These are phyloP conservation scores for Apodemia duryi DNA, from an alignment of 2,888 invertebrate genomes.

Conservation along the genomic window DNA sequence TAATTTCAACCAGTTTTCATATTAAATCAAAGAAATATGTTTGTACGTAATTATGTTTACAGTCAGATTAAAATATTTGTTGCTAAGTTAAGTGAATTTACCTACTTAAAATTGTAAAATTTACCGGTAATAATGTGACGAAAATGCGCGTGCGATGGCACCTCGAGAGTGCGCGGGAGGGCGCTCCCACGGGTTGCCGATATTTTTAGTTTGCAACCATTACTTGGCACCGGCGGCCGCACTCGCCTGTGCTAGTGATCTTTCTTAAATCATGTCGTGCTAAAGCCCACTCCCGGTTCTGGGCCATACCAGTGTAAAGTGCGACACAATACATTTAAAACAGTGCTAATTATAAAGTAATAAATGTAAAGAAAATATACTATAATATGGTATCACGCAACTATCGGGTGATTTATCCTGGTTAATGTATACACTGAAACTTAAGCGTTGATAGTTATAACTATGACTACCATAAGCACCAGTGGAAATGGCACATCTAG, in stretches of 20 bases:
- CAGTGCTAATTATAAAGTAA: slow-evolving; percentile 10
- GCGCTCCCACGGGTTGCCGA: slow-evolving; percentile 80
- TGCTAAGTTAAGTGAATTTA: slow-evolving; percentile 21
- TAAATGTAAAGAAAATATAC: slow-evolving; percentile 16
- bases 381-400: slow-evolving; percentile 53
- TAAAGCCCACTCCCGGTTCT: slow-evolving; percentile 67
- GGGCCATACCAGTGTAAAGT: slow-evolving; percentile 17
- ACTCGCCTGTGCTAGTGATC: slow-evolving; percentile 74
- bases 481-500: slow-evolving; percentile 62
- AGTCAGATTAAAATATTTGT: slow-evolving; percentile 13
- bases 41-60: not conserved
- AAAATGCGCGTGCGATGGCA: slow-evolving; percentile 69
- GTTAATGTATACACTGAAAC: slow-evolving; percentile 50
- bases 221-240: slow-evolving; percentile 82
- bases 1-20: not conserved
- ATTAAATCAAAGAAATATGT: not conserved
- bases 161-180: slow-evolving; percentile 74
- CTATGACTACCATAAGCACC: slow-evolving; percentile 60
- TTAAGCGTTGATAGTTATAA: slow-evolving; percentile 26
- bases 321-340: slow-evolving; percentile 33
- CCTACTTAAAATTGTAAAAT: slow-evolving; percentile 24
- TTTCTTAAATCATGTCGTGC: slow-evolving; percentile 71
- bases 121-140: slow-evolving; percentile 49
- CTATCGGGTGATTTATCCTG: slow-evolving; percentile 60
- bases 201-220: slow-evolving; percentile 84